Evolutionary conservation across 2,888 invertebrate genomes (phyloP).

Genomic region (Encarsia formosa): DNA sequence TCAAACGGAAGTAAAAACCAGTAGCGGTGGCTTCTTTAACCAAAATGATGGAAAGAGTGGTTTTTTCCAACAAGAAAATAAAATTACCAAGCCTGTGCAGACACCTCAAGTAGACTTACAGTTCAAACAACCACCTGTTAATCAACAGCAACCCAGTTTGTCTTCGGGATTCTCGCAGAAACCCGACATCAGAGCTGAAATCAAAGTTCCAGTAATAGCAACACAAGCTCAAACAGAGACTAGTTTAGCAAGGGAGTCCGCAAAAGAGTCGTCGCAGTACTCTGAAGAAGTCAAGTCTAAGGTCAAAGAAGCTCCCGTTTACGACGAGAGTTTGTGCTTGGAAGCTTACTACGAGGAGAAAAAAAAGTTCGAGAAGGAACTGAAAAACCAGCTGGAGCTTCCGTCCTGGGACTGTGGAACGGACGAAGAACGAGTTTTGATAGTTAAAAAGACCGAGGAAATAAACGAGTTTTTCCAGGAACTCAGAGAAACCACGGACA

Average conservation of each 20-base stretch:
- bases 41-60: slow-evolving; percentile 15
- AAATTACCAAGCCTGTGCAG: background rate
- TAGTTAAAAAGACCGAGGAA: slow-evolving; percentile 54
- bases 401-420: slow-evolving; percentile 54
- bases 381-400: slow-evolving; percentile 36
- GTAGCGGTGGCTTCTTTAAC: background rate
- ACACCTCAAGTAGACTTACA: background rate
- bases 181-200: slow-evolving; percentile 3
- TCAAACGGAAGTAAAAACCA: slow-evolving; percentile 10
- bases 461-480: slow-evolving; percentile 62
- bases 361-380: slow-evolving; percentile 43
- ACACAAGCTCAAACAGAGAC: slow-evolving; percentile 25
- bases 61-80: slow-evolving; percentile 13
- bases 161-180: background rate
- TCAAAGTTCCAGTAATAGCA: background rate
- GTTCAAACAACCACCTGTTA: slow-evolving; percentile 1
- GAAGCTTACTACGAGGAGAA: slow-evolving; percentile 43
- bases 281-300: background rate
- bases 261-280: slow-evolving; percentile 19
- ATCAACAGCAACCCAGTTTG: slow-evolving; percentile 1
- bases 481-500: slow-evolving; percentile 59
- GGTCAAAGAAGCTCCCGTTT: slow-evolving; percentile 28
- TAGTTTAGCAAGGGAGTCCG: slow-evolving; percentile 11
- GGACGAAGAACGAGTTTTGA: slow-evolving; percentile 56
- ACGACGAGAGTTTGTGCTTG: slow-evolving; percentile 39